Evolutionary conservation across 2,113 vertebrate genomes (phyloP), one percentile per base, ranked within the genome.

Genomic region (Vidua macroura): DNA sequence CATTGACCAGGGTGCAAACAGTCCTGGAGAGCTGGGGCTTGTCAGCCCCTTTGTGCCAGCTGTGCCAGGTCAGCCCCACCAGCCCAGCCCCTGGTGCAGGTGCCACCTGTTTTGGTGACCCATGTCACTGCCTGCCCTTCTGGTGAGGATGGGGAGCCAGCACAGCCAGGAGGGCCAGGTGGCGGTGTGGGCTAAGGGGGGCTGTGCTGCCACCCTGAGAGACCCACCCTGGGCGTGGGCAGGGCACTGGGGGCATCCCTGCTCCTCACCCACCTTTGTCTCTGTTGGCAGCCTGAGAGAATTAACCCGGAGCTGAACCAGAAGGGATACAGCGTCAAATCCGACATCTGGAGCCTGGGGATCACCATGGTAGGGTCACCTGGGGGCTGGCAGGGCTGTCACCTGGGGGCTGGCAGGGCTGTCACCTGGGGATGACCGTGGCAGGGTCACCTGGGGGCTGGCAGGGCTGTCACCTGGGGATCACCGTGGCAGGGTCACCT

Each of bases 281-380:
- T 95, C 43, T 73, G 79, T 97, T 97, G 80, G 11, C 97, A 99
- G 99, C 99, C 99, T 19, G 99, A 99, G 98, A 98, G 99, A 96
- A 99, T 99, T 97, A 99, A 99, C 97, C 99, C 99, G 0, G 99
- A 99, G 97, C 98, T 99, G 60, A 99, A 99, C 97, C 99, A 99
- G 98, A 99, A 99, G 92, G 99, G 99, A 15, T 99, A 99, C 98
- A 99, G 98, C 15, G 99, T 99, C 94, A 99, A 99, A 93, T 99
- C 99, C 1, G 99, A 99, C 97, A 99, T 99, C 97, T 99, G 99
- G 99, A 99, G 99, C 97, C 97, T 99, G 97, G 99, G 99, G 35
- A 99, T 99, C 97, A 99, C 99, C 0, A 99, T 99, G 99, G 99
- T 99, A 98, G 70, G 67, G 51, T 30, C 56, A 33, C 22, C 33